Percentiles rank a stretch among this genome's conserved stretches.
phyloP scores from a whole-genome alignment of 2,888 invertebrate species.

The Hetaerina titia region DNA sequence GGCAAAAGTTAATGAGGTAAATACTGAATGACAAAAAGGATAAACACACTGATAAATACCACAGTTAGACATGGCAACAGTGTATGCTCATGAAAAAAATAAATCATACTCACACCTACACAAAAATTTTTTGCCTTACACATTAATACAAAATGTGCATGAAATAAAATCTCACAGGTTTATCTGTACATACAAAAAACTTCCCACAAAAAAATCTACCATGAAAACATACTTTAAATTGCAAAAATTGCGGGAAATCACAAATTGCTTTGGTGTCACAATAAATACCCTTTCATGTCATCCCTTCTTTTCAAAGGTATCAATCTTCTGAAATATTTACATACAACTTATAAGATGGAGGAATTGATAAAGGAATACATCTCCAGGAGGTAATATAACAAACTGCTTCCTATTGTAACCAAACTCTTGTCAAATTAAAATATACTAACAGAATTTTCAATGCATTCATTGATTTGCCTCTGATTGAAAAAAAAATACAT shows the following conservation, averaged over 20 bases:
- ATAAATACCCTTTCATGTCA: constrained; percentile 1
- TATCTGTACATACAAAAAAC: constrained; percentile 4
- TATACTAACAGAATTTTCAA: not conserved
- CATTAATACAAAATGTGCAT: not conserved
- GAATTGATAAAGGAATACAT: not conserved
- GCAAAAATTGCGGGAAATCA: constrained; percentile 29
- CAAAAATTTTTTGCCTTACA: not conserved
- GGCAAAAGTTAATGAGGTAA: constrained; percentile 43
- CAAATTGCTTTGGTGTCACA: constrained; percentile 13
- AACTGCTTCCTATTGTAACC: not conserved
- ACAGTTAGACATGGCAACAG: not conserved
- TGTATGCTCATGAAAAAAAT: not conserved
- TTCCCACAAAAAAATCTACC: not conserved
- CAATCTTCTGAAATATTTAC: not conserved
- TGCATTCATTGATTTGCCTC: not conserved
- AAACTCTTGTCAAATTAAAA: not conserved
- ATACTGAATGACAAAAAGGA: not conserved
- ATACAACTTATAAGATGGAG: not conserved
- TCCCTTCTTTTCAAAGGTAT: not conserved
- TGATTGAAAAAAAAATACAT: not conserved
- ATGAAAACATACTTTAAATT: constrained; percentile 38
- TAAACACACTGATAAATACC: not conserved
- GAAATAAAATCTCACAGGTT: not conserved
- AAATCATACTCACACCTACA: not conserved
- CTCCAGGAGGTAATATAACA: not conserved